Evolutionary conservation across 2,113 vertebrate genomes (phyloP), one percentile per base, ranked within the genome.

Genomic region (Melanotaenia duboulayi): DNA sequence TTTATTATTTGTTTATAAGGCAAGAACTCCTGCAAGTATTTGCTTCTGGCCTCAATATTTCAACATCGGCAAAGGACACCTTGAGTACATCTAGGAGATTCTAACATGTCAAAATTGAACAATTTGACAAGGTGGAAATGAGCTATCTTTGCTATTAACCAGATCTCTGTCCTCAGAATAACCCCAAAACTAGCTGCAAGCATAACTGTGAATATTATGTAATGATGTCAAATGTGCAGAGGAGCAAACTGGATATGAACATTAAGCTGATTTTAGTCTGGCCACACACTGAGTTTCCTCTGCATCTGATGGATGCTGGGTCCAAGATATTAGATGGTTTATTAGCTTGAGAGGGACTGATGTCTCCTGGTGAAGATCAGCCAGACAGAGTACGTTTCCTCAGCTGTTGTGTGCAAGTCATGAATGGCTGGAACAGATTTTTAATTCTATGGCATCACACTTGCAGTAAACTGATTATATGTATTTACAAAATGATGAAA

Each of bases 181-280:
- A 79, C 80, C 73, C 59, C 55, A 48, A 77, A 54, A 57, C 61
- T 64, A 62, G 51, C 66, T 46, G 62, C 50, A 35, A 65, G 76
- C 83, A 81, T 76, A 90, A 78, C 72, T 65, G 20, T 59, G 62
- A 60, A 58, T n/a, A 68, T 84, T 81, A 82, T 77, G 63, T 60
- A 74, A 79, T 51, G 62, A 71, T 64, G 73, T 84, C 73, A 87
- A 83, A 87, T 80, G 77, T 86, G 73, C 71, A 82, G 67, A 44
- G 61, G 54, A 78, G 62, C 1, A 44, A 80, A 76, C 59, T 61
- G 74, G 19, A 64, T 70, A 58, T 76, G 58, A 75, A 71, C 80
- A 69, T 80, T 84, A 71, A 87, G 81, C 82, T 82, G 52, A 56
- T 76, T 89, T 90, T 73, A 86, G 65, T 72, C 65, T 12, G 35